Evolutionary conservation across 2,888 invertebrate genomes (phyloP), one percentile per base, ranked within the genome.

Genomic region (Nineta flava): DNA sequence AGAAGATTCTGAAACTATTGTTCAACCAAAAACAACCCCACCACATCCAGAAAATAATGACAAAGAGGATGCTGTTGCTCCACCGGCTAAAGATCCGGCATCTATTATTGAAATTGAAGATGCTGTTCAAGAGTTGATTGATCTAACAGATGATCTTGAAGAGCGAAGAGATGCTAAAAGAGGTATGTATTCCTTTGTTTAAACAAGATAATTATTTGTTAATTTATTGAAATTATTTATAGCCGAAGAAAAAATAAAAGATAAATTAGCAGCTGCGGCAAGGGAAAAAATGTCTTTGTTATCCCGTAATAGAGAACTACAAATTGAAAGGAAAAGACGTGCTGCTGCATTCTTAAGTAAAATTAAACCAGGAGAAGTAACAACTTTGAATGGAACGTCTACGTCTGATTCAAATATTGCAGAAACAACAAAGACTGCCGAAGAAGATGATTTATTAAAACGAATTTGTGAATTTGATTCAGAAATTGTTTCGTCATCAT

Each of bases 291-390:
- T 81, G 58, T 72, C 76, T 55, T 61, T 74, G 60, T 64, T 71
- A 62, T 61, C 70, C 57, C 65, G 73, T 57, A 76, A 77, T 50
- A 55, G 60, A 3, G 65, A 65, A 3, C 53, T 83, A 52, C 84
- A 86, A 59, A 60, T 79, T 55, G 87, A 87, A 62, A 68, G 92
- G 1, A 82, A 87, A 56, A 77, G 79, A 21, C 83, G 85, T 57
- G 91, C 90, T 0, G 83, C 87, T 9, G 83, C 85, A 61, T 91
- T 93, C 65, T 73, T 60, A 67, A 76, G 55, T 62, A 71, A 54
- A 59, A 53, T 55, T 65, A n/a, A 13, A 60, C 57, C 19, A 61
- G 60, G 55, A 57, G 2, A 47, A 57, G 17, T 51, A 40, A 51
- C 57, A 60, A 58, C 58, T 58, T 49, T 60, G 61, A 57, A 60